Percentiles rank a stretch among this genome's conserved stretches.
Conservation (phyloP, 2,797 vertebrate species). For the Micromesistius poutassou region DNA sequence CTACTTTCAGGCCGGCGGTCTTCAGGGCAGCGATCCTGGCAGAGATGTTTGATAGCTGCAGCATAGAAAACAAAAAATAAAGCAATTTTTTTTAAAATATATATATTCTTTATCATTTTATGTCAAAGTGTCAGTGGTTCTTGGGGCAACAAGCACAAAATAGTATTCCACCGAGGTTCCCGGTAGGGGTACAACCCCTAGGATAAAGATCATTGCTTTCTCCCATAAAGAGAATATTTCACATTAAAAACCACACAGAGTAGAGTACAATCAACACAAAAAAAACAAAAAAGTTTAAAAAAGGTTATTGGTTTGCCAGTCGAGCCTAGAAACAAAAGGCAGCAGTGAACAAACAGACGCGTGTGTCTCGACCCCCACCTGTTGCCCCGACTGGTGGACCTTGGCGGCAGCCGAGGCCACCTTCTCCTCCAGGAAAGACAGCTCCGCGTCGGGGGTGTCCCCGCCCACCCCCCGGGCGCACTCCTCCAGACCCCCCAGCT, state of each 20-base stretch:
- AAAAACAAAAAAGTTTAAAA: too few relatives aligned
- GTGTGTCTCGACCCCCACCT: constrained; percentile 71
- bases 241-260: too few relatives aligned
- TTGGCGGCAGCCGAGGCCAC: constrained; percentile 91
- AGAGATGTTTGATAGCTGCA: constrained; percentile 71
- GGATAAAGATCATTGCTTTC: too few relatives aligned
- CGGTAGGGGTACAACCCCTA: too few relatives aligned
- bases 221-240: too few relatives aligned
- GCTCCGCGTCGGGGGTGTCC: constrained; percentile 78
- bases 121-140: not conserved
- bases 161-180: not conserved
- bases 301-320: too few relatives aligned
- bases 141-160: not conserved
- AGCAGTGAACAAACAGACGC: not conserved
- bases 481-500: constrained; percentile 84
- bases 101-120: not conserved
- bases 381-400: constrained; percentile 91
- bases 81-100: not conserved
- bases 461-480: constrained; percentile 83
- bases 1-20: constrained; percentile 74
- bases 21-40: constrained; percentile 74
- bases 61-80: not conserved
- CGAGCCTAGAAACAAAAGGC: too few relatives aligned
- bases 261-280: too few relatives aligned
- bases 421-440: constrained; percentile 90